Evolutionary conservation across 2,113 vertebrate species (phyloP).

Genomic region (Manacus vitellinus): DNA sequence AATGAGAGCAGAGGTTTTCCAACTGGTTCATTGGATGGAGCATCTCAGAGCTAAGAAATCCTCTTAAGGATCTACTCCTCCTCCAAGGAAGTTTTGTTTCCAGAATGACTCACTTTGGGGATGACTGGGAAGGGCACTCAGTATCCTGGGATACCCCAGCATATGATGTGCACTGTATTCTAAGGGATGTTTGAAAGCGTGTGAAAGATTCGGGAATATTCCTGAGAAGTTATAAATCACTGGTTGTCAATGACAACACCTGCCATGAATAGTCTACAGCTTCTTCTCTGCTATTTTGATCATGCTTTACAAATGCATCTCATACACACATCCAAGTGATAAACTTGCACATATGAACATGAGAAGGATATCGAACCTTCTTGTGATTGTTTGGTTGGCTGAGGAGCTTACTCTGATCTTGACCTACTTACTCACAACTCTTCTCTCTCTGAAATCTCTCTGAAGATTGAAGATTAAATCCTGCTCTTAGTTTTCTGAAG

Average conservation of each 20-base stretch:
- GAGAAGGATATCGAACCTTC: slow-evolving; percentile 41
- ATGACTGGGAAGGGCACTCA: not conserved
- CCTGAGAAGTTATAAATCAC: slow-evolving; percentile 21
- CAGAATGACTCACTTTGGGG: not conserved
- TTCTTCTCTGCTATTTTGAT: slow-evolving; percentile 52
- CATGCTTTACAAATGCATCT: slow-evolving; percentile 50
- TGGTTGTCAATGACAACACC: slow-evolving; percentile 61
- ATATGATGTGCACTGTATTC: not conserved
- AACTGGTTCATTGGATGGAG: not conserved
- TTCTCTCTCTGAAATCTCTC: not conserved
- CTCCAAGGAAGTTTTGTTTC: not conserved
- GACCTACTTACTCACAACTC: slow-evolving; percentile 43
- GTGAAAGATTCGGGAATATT: not conserved
- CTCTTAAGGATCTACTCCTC: not conserved
- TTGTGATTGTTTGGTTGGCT: not conserved
- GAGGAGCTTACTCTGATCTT: not conserved
- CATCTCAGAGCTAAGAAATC: not conserved
- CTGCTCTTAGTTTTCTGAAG: not conserved
- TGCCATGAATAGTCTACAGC: slow-evolving; percentile 45
- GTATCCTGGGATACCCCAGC: not conserved
- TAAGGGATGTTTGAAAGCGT: not conserved
- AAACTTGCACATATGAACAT: slow-evolving; percentile 35
- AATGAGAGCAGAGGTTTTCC: not conserved
- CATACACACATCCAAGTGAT: slow-evolving; percentile 43
- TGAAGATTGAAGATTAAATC: not conserved